phyloP scores from a whole-genome alignment of 2,113 vertebrate species.

The Gorsachius goisagi region DNA sequence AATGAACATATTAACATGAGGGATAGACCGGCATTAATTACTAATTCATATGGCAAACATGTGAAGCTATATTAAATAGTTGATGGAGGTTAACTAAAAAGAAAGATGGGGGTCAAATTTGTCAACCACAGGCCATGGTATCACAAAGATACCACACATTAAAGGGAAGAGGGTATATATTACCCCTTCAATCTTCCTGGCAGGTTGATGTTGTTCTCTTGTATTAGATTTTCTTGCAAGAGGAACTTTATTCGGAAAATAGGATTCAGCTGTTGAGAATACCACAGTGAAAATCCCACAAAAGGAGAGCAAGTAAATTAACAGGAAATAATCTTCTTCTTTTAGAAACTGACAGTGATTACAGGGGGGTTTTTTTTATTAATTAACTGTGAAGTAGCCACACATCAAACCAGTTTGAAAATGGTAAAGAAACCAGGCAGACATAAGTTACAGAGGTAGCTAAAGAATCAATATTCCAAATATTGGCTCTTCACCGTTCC shows the following conservation, averaged over 20 bases:
- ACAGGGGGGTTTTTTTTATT: not conserved
- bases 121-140: not conserved
- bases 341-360: not conserved
- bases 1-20: constrained; percentile 56
- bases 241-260: not conserved
- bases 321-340: not conserved
- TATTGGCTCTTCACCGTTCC: not conserved
- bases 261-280: not conserved
- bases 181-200: constrained; percentile 8
- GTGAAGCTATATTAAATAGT: not conserved
- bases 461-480: not conserved
- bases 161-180: not conserved
- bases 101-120: constrained; percentile 5
- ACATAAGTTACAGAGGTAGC: not conserved
- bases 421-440: not conserved
- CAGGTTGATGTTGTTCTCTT: not conserved
- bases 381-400: not conserved
- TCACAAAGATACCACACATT: not conserved
- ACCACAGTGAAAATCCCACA: not conserved
- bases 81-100: constrained; percentile 34
- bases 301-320: not conserved
- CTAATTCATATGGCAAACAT: constrained; percentile 48
- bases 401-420: not conserved
- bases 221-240: not conserved
- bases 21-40: constrained; percentile 46